Percentiles rank a stretch among this genome's conserved stretches.
These are phyloP conservation scores for Anhinga anhinga DNA, from an alignment of 2,113 vertebrate species.

Conservation along the genomic window DNA sequence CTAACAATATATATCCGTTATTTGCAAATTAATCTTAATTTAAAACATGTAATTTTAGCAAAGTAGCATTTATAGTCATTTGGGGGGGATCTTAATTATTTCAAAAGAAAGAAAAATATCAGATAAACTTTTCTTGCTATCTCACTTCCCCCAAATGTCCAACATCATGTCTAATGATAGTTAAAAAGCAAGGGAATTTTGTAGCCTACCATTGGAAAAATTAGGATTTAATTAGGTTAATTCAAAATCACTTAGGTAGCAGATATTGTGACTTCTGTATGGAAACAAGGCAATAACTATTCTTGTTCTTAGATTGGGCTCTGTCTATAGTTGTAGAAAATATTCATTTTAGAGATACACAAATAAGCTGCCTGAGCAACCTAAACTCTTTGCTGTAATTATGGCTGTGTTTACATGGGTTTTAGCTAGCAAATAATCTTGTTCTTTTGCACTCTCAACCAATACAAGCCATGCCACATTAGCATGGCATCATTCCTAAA, in stretches of 20 bases:
- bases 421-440: background rate
- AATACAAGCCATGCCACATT: background rate
- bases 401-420: no score
- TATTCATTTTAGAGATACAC: background rate
- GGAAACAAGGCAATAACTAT: background rate
- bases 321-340: background rate
- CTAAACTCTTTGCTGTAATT: background rate
- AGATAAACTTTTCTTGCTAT: background rate
- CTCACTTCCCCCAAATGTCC: background rate
- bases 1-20: background rate
- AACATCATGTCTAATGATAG: background rate
- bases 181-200: background rate
- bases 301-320: background rate
- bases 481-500: background rate
- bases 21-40: background rate
- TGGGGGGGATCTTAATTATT: background rate
- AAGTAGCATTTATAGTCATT: background rate
- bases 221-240: background rate
- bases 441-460: background rate
- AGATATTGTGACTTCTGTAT: background rate
- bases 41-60: background rate
- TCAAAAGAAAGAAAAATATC: background rate
- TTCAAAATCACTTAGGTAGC: background rate
- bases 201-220: background rate
- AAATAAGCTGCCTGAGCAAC: background rate